Evolutionary conservation across 2,888 invertebrate genomes (phyloP).

Genomic region (Drosophila austrosaltans): DNA sequence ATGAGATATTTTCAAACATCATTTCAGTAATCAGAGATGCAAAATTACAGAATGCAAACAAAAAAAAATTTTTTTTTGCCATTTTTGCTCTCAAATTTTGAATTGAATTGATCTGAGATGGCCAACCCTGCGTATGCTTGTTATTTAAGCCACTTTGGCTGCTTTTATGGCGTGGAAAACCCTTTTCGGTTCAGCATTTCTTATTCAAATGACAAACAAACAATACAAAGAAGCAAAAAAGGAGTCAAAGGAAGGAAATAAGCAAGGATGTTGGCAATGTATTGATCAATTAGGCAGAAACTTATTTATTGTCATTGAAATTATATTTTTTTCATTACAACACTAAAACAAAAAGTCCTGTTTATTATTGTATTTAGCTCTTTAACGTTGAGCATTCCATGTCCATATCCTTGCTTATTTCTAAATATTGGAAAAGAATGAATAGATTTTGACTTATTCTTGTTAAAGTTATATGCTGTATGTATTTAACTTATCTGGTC

Average conservation of each 20-base stretch:
- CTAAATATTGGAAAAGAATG: no score
- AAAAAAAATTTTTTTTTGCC: background rate
- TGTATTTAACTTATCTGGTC: constrained; percentile 17
- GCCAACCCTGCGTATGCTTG: constrained; percentile 44
- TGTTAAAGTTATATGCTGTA: background rate
- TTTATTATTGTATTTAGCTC: no score
- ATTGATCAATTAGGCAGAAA: constrained; percentile 75
- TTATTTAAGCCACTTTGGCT: constrained; percentile 33
- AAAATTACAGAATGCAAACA: background rate
- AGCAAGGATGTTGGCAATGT: constrained; percentile 46
- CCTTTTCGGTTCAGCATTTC: constrained; percentile 59
- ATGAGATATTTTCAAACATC: background rate
- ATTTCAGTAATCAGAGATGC: background rate
- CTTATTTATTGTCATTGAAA: constrained; percentile 50
- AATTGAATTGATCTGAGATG: background rate
- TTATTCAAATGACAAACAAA: constrained; percentile 63
- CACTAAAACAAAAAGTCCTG: background rate
- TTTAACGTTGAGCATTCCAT: no score
- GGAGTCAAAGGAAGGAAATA: constrained; percentile 28
- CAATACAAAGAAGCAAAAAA: constrained; percentile 26
- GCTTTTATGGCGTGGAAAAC: constrained; percentile 71
- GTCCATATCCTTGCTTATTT: no score
- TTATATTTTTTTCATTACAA: constrained; percentile 26
- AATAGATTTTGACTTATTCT: no score
- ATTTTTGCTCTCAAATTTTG: constrained; percentile 13